Percentiles rank a stretch among this genome's conserved stretches.
Conservation (phyloP, 1,140 invertebrate species). For the Scaptomyza montana region DNA sequence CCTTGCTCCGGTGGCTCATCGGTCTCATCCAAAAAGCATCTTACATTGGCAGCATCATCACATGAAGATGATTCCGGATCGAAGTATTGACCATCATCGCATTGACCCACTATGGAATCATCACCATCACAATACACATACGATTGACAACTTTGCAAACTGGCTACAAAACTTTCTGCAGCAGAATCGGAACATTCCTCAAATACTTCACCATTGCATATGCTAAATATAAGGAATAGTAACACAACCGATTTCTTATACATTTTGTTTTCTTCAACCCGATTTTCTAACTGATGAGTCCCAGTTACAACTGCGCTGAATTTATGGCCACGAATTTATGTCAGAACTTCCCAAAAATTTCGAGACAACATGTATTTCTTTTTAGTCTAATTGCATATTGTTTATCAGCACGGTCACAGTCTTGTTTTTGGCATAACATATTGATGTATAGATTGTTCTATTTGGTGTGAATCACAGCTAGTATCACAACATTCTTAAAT, state of each 20-base stretch:
- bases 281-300: slow-evolving; percentile 51
- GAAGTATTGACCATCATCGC: slow-evolving; percentile 69
- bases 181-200: slow-evolving; percentile 59
- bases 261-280: slow-evolving; percentile 46
- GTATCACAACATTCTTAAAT: slow-evolving; percentile 15
- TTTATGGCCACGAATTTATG: slow-evolving; percentile 48
- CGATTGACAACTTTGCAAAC: slow-evolving; percentile 63
- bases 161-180: slow-evolving; percentile 61
- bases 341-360: slow-evolving; percentile 12
- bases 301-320: slow-evolving; percentile 18
- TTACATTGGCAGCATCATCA: slow-evolving; percentile 60
- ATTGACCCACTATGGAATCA: slow-evolving; percentile 64
- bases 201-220: slow-evolving; percentile 45
- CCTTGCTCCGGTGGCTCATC: slow-evolving; percentile 45
- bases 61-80: slow-evolving; percentile 58
- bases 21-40: slow-evolving; percentile 69
- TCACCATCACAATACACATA: slow-evolving; percentile 76
- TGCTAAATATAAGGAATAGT: slow-evolving; percentile 22
- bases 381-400: slow-evolving; percentile 67
- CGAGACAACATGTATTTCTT: slow-evolving; percentile 60
- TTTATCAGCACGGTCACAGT: slow-evolving; percentile 51
- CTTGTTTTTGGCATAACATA: slow-evolving; percentile 43
- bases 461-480: slow-evolving; percentile 47
- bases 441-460: slow-evolving; percentile 45
- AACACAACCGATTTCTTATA: slow-evolving; percentile 36